Base-by-base conservation (phyloP, 1,140 invertebrate species). In the Macrosteles quadrilineatus region DNA sequence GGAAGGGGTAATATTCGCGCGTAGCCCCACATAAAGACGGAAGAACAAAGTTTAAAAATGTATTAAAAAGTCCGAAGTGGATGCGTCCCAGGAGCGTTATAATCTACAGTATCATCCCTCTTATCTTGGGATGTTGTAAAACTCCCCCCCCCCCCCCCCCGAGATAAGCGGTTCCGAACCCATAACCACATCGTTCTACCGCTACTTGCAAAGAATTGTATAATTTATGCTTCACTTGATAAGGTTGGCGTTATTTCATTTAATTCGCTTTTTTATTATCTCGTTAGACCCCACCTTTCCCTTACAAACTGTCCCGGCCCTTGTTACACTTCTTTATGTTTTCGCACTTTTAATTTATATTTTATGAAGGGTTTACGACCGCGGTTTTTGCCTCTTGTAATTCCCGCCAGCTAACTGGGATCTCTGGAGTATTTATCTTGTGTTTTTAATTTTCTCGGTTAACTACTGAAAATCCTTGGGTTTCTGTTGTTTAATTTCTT, bases 191-290 rank as follows among this genome's bases (percentile, higher is more conserved):
- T 59, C 55, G 55, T 59, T 59, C 55, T 59, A 11, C 25, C 12
- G 14, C 55, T 6, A 59, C 55, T 59, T 29, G 55, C 55, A 59
- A 59, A 59, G 55, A 59, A 59, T 59, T 59, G 25, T 59, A 27
- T 59, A 59, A 59, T 59, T 59, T 59, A 59, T 59, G 55, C 27
- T 59, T 29, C 27, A 9, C 55, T 59, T 59, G 55, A 59, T 59
- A 59, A 59, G 55, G 14, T 25, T 25, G 21, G 27, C 55, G 55
- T 59, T 59, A 59, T 59, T 59, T 59, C 55, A 59, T 59, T 59
- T 59, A 59, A 59, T 59, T 59, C 55, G 55, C 55, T 30, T 59
- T 59, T 59, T 59, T 59, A 59, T 59, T 59, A 59, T 59, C 55
- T 30, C 21, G 55, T 59, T 27, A 27, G 47, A n/a, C 14, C 21